These are phyloP conservation scores for Phaenicophaeus curvirostris DNA, from an alignment of 2,797 vertebrate genomes.

Conservation along the genomic window DNA sequence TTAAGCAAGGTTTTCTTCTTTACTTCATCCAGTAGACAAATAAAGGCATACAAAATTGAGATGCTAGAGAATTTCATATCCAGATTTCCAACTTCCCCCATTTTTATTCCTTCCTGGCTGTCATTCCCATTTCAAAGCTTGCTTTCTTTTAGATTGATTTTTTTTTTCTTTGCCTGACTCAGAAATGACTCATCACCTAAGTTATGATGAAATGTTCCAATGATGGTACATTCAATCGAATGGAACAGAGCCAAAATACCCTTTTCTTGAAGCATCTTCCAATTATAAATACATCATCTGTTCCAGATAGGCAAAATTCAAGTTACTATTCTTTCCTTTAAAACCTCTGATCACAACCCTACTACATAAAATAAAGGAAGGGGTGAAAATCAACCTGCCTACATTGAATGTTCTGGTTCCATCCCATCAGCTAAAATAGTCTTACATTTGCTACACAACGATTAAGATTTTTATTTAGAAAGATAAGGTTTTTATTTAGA, in stretches of 20 bases:
- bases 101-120: background rate
- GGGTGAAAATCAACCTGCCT: background rate
- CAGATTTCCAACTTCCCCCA: background rate
- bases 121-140: background rate
- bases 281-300: background rate
- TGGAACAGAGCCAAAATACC: background rate
- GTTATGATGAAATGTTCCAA: background rate
- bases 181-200: constrained; percentile 33
- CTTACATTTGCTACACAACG: background rate
- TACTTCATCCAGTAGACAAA: background rate
- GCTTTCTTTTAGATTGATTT: background rate
- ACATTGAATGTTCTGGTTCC: background rate
- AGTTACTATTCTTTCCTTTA: background rate
- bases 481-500: background rate
- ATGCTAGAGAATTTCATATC: background rate
- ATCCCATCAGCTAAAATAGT: background rate
- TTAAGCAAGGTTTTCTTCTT: background rate
- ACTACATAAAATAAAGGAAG: background rate
- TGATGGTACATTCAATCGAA: background rate
- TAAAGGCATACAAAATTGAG: background rate
- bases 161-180: background rate
- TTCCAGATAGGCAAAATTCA: background rate
- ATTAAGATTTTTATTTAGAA: too few species aligned
- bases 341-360: background rate
- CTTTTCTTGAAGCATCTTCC: background rate